Evolutionary conservation across 2,797 vertebrate genomes (phyloP).

Genomic region (Molossus alvarezi): DNA sequence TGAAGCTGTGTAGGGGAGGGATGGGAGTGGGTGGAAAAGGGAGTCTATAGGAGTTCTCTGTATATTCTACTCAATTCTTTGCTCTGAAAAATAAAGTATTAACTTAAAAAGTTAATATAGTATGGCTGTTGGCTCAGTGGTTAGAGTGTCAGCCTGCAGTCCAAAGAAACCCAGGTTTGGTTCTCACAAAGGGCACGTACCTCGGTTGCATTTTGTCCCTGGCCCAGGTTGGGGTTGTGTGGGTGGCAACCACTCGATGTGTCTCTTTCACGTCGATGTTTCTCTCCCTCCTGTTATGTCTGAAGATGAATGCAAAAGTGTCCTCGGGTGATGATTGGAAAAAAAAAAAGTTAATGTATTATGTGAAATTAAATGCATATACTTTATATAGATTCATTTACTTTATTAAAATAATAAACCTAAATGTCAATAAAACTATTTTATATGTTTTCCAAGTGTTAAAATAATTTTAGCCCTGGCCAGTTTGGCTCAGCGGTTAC

Average conservation of each 20-base stretch:
- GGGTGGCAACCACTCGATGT: no score
- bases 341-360: constrained; percentile 36
- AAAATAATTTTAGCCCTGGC: constrained; percentile 30
- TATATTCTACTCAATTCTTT: background rate
- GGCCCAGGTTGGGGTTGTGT: no score
- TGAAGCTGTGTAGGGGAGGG: background rate
- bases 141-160: no score
- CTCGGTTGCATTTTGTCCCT: no score
- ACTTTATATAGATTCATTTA: constrained; percentile 10
- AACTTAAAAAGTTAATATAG: constrained; percentile 38
- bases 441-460: constrained; percentile 45
- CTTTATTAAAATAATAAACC: constrained; percentile 53
- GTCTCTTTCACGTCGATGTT: no score
- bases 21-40: background rate
- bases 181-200: no score
- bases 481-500: no score
- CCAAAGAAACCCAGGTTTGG: no score
- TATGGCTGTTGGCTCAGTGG: background rate
- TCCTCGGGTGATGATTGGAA: no score
- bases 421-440: constrained; percentile 57
- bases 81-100: background rate
- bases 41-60: background rate
- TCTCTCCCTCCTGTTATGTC: no score
- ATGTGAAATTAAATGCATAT: constrained; percentile 44
- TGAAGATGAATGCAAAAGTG: no score